Evolutionary conservation across 2,888 invertebrate genomes (phyloP), one percentile per base, ranked within the genome.

Genomic region (Sarcophaga variegata): DNA sequence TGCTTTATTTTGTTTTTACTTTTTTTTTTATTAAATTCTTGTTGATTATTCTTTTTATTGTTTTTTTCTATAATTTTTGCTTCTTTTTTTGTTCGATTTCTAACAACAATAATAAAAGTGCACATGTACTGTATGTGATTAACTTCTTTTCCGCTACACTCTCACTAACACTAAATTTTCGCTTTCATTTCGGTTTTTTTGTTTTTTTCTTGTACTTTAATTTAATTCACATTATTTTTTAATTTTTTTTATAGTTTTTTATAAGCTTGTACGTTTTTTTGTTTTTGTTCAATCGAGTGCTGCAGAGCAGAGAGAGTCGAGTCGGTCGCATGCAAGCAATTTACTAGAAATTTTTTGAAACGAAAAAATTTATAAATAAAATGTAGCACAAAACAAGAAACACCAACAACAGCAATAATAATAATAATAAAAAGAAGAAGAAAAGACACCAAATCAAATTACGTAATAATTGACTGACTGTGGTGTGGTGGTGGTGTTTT

Each of bases 311-410:
- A 78, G 72, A 83, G 62, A 62, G 20, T 62, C 62, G 83, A 78
- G 49, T 78, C 72, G 78, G 83, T 83, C 83, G 83, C 83, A 78
- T 83, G 84, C 84, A 85, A 81, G 71, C 84, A 85, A 85, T 85
- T 85, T 85, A 85, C 84, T 85, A 85, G 80, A 85, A 85, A 85
- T 67, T 77, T 80, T 37, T 84, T 70, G 22, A 78, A 83, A 74
- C 25, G 78, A 62, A 62, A 83, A 83, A 78, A 81, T 85, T 85
- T 85, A 85, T 72, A 85, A 85, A 85, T 85, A 85, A 85, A 81
- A 85, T 85, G 84, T 85, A 85, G 84, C 84, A 77, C 84, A 85
- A 81, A 81, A 84, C 79, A 84, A 77, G 71, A 54, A 54, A 54
- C 54, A 54, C 54, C 54, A 54, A 54, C 54, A 54, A 17, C 54